phyloP scores from a whole-genome alignment of 2,797 vertebrate species.

The Propithecus deckenii region DNA sequence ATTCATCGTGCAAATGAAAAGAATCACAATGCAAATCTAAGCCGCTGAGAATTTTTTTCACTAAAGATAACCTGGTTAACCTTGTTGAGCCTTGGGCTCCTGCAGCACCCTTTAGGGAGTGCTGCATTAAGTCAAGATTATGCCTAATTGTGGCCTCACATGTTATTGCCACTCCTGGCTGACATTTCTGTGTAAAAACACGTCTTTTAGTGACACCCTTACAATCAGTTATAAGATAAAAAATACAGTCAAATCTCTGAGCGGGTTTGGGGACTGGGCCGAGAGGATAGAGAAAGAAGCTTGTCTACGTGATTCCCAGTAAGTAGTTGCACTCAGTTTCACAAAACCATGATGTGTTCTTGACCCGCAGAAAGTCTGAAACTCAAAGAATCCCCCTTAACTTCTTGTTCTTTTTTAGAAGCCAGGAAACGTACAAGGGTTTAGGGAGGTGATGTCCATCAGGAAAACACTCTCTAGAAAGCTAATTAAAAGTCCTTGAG shows the following conservation, averaged over 20 bases:
- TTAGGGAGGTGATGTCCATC: constrained; percentile 46
- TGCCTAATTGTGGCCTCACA: neutral
- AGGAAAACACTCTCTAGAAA: constrained; percentile 64
- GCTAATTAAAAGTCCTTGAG: constrained; percentile 70
- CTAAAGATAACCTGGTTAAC: neutral
- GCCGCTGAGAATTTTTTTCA: neutral
- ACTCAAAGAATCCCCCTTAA: neutral
- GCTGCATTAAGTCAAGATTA: neutral
- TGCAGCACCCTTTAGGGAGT: neutral
- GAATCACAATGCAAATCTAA: neutral
- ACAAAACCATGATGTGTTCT: neutral
- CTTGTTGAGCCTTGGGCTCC: neutral
- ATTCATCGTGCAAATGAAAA: neutral
- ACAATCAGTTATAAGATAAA: neutral
- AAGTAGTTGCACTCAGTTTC: neutral
- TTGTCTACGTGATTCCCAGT: neutral
- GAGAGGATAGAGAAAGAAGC: neutral
- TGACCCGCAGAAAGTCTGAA: constrained; percentile 32
- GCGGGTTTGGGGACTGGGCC: neutral
- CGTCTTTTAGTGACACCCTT: neutral
- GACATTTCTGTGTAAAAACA: neutral
- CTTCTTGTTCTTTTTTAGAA: constrained; percentile 39
- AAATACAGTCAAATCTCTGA: neutral
- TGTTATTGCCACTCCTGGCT: neutral
- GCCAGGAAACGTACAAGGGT: constrained; percentile 53